A percentile compares a stretch with the other conserved stretches of the same genome.
Conservation (phyloP, 1,140 invertebrate genomes). For the Adelges cooleyi region DNA sequence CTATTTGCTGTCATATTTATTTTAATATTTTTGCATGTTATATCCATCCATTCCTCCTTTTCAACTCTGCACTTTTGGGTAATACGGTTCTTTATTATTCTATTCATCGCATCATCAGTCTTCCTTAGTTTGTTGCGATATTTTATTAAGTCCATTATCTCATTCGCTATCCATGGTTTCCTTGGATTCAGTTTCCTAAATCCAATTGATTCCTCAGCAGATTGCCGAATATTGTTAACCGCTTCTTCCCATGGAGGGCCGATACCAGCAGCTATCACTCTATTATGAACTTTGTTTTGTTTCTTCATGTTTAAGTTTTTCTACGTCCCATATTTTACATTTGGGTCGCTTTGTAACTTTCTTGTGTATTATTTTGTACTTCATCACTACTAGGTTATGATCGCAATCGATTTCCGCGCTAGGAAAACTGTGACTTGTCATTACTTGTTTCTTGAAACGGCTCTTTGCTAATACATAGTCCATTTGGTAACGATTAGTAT, state of each 20-base stretch:
- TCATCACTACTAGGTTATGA: conserved; percentile 10
- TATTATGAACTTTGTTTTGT: not conserved
- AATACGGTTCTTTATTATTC: conserved; percentile 12
- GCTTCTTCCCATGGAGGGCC: not conserved
- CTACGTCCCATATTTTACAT: conserved; percentile 10
- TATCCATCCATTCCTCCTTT: conserved; percentile 19
- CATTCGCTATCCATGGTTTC: conserved; percentile 15
- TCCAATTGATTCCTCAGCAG: conserved; percentile 3
- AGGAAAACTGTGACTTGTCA: not conserved
- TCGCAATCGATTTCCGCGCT: too few relatives aligned
- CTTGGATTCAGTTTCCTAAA: conserved; percentile 3
- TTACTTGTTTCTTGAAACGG: not conserved
- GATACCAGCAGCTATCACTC: not conserved
- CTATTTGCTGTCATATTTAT: conserved; percentile 7
- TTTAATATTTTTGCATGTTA: conserved; percentile 15
- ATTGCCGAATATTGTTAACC: not conserved
- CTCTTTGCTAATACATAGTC: conserved; percentile 35
- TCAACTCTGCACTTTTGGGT: not conserved
- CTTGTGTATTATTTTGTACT: not conserved
- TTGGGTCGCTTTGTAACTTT: conserved; percentile 3
- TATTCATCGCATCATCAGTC: not conserved
- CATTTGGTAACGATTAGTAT: conserved; percentile 36
- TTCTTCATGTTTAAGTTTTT: not conserved
- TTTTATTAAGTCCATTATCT: conserved; percentile 15
- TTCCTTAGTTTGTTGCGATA: not conserved